Evolutionary conservation across 2,113 vertebrate genomes (phyloP).

Genomic region (Corythoichthys haematopterus): DNA sequence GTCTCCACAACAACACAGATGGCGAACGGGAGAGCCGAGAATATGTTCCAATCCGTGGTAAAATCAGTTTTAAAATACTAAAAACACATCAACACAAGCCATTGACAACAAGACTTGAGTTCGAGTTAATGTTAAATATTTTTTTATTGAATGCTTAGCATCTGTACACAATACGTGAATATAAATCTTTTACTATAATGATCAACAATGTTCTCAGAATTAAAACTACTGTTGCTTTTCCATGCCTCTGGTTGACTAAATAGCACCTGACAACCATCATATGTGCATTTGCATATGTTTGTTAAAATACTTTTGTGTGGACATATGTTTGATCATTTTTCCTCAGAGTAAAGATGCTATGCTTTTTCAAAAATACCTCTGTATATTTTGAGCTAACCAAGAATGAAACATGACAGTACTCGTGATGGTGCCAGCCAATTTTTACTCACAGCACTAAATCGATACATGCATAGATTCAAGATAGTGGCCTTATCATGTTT

Average conservation of each 20-base stretch:
- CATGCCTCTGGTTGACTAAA: background rate
- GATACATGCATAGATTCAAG: constrained; percentile 63
- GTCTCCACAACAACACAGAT: no score
- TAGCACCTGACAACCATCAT: background rate
- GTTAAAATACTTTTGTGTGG: background rate
- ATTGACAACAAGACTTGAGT: background rate
- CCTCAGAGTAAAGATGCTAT: background rate
- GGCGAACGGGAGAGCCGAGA: no score
- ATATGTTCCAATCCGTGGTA: no score
- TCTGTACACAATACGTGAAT: background rate
- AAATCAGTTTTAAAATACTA: no score
- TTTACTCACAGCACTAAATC: constrained; percentile 50
- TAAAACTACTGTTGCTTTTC: background rate
- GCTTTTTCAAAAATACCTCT: background rate
- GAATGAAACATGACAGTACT: constrained; percentile 15
- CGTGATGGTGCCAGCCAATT: background rate
- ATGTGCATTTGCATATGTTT: background rate
- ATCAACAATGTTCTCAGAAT: background rate
- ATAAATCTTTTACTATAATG: background rate
- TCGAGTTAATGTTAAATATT: background rate
- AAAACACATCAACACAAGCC: no score
- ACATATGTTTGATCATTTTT: background rate
- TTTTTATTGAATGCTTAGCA: background rate
- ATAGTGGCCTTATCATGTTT: constrained; percentile 62
- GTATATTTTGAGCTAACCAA: background rate